Conservation (phyloP, 2,113 vertebrate species). For the Phrynosoma platyrhinos region DNA sequence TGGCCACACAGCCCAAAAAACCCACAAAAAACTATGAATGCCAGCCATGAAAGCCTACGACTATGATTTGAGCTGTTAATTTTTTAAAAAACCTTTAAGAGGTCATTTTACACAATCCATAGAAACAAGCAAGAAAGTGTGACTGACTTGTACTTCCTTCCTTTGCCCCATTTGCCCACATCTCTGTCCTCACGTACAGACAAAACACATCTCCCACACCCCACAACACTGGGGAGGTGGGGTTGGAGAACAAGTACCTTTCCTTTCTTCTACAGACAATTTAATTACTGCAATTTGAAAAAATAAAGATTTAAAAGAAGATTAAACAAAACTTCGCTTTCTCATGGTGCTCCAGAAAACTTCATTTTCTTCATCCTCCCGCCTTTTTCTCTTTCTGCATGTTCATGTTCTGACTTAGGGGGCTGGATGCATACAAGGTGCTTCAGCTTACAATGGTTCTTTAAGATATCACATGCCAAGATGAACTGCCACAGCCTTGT, state of each 20-base stretch:
- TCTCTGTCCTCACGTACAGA: neutral
- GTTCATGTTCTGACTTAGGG: neutral
- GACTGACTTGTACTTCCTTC: neutral
- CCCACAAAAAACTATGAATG: too few species aligned
- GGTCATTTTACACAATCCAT: neutral
- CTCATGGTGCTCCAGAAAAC: neutral
- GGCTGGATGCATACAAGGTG: neutral
- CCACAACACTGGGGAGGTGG: neutral
- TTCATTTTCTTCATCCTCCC: neutral
- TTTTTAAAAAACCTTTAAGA: neutral
- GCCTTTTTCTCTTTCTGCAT: neutral
- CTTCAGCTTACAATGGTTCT: neutral
- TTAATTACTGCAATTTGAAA: neutral
- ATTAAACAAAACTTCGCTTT: neutral
- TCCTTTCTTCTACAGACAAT: neutral
- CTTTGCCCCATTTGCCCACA: neutral
- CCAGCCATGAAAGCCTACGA: too few species aligned
- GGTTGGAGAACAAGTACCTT: neutral
- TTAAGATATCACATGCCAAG: neutral
- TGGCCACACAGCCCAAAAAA: too few species aligned
- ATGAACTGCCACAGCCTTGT: neutral
- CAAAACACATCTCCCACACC: neutral
- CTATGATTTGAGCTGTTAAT: too few species aligned
- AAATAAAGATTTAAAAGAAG: neutral
- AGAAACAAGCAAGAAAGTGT: neutral